Percentiles rank a stretch among this genome's conserved stretches.
Evolutionary conservation across 2,888 invertebrate species (phyloP).

Genomic region (Priocnemis perturbator): DNA sequence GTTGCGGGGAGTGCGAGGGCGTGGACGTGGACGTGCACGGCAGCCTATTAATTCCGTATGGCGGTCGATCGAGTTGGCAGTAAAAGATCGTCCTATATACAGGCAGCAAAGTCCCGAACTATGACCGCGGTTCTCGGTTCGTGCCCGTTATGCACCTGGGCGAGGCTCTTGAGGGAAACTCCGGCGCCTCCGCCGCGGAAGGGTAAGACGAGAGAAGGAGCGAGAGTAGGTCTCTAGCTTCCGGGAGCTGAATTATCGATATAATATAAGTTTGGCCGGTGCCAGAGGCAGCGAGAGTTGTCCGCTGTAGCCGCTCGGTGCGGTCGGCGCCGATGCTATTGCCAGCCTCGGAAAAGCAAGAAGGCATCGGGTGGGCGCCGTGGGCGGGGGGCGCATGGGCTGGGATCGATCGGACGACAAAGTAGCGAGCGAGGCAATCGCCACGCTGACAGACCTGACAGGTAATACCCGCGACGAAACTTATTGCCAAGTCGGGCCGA

Average conservation of each 20-base stretch:
- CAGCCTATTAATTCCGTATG: no score
- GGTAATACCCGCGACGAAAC: conserved; percentile 62
- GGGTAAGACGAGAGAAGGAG: not conserved
- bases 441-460: conserved; percentile 60
- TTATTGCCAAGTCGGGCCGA: conserved; percentile 59
- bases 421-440: conserved; percentile 57
- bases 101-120: not conserved
- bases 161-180: conserved; percentile 10
- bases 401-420: conserved; percentile 55
- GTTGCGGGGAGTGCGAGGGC: no score
- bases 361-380: conserved; percentile 22
- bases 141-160: conserved; percentile 2
- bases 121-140: conserved; percentile 3
- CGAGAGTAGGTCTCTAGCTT: not conserved
- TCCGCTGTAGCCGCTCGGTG: conserved; percentile 10
- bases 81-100: not conserved
- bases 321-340: not conserved
- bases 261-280: conserved; percentile 47
- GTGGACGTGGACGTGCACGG: no score
- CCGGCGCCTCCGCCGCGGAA: not conserved
- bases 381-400: not conserved
- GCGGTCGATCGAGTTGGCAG: no score
- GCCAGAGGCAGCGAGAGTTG: conserved; percentile 24
- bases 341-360: conserved; percentile 12
- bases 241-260: conserved; percentile 23